phyloP scores from a whole-genome alignment of 1,140 invertebrate genomes.

The Drusus annulatus region DNA sequence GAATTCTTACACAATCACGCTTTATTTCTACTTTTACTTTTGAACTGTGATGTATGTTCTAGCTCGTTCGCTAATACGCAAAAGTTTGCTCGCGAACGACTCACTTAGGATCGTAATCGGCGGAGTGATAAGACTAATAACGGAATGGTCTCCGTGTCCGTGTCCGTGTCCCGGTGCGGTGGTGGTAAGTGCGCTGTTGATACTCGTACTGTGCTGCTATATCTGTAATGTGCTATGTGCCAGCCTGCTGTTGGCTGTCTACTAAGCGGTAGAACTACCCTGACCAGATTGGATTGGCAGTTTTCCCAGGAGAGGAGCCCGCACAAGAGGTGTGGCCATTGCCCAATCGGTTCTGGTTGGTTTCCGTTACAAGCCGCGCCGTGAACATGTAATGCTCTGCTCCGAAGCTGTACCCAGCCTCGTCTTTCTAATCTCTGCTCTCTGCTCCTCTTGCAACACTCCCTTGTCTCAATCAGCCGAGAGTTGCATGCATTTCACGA shows the following conservation, averaged over 20 bases:
- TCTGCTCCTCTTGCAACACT: not conserved
- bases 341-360: constrained; percentile 36
- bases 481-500: constrained; percentile 46
- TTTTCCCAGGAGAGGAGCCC: not conserved
- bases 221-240: not conserved
- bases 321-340: not conserved
- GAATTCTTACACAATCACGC: constrained; percentile 53
- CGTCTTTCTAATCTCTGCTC: not conserved
- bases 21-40: constrained; percentile 56
- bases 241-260: not conserved
- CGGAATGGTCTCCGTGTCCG: constrained; percentile 1
- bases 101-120: constrained; percentile 6
- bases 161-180: no score
- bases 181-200: constrained; percentile 39
- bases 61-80: constrained; percentile 35
- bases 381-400: constrained; percentile 47
- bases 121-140: constrained; percentile 4
- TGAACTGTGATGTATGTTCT: constrained; percentile 44
- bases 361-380: constrained; percentile 46
- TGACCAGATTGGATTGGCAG: no score
- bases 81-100: constrained; percentile 27
- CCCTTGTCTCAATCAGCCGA: not conserved
- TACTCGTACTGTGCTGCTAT: not conserved
- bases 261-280: no score
- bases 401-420: not conserved